Conservation (phyloP, 2,113 vertebrate species). For the Girardinichthys multiradiatus region DNA sequence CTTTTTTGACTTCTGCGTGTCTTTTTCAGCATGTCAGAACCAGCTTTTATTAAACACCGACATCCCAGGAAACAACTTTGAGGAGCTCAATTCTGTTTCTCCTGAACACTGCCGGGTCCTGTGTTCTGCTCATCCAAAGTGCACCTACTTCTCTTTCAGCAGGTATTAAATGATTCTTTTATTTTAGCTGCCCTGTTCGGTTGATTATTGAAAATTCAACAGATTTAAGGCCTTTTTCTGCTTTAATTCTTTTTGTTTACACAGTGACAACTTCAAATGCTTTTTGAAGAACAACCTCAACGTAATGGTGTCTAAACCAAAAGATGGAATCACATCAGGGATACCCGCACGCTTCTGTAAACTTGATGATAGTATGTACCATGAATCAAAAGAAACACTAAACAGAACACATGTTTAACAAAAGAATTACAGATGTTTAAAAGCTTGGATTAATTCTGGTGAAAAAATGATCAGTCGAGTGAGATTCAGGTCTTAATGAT, state of each 20-base stretch:
- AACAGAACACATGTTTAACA: neutral
- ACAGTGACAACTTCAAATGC: conserved; percentile 35
- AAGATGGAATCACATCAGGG: conserved; percentile 49
- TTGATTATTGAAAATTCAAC: neutral
- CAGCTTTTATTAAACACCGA: conserved; percentile 41
- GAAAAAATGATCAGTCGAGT: neutral
- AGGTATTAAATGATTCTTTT: conserved; percentile 20
- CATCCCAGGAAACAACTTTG: conserved; percentile 6
- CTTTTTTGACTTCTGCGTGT: neutral
- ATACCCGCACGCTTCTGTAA: conserved; percentile 53
- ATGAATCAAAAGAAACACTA: neutral
- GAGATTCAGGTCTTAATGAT: too few relatives aligned
- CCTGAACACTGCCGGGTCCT: conserved; percentile 62
- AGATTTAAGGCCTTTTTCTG: neutral
- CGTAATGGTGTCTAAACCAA: neutral
- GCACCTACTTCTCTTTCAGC: conserved; percentile 62
- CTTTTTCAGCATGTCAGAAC: conserved; percentile 38
- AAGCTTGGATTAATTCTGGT: neutral
- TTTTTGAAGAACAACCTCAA: conserved; percentile 47
- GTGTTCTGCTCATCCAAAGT: conserved; percentile 61
- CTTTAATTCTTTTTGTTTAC: neutral
- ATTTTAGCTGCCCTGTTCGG: neutral
- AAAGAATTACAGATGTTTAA: neutral
- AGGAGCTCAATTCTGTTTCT: conserved; percentile 22
- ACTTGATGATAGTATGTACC: conserved; percentile 27